phyloP scores from a whole-genome alignment of 2,797 vertebrate species.

The Sebastes cheni region DNA sequence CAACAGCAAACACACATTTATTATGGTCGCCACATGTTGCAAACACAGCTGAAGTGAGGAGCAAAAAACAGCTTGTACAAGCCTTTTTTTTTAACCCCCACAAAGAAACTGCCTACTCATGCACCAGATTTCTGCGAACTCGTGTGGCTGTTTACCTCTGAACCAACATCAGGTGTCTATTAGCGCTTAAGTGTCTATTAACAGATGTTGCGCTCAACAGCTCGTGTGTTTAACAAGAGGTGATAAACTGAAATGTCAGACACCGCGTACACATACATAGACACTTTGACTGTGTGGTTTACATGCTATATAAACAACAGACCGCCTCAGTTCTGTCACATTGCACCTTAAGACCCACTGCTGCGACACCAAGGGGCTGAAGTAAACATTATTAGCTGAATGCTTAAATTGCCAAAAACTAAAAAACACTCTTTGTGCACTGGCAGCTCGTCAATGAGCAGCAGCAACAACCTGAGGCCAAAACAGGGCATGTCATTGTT shows the following conservation, averaged over 20 bases:
- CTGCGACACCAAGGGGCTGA: not conserved
- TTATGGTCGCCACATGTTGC: not conserved
- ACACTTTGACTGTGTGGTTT: constrained; percentile 4
- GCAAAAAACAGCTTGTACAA: not conserved
- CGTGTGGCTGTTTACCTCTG: not conserved
- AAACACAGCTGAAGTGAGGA: not conserved
- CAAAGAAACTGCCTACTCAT: not conserved
- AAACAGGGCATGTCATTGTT: constrained; percentile 16
- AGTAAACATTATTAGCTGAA: not conserved
- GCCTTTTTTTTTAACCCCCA: not conserved
- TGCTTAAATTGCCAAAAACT: not conserved
- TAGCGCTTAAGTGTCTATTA: constrained; percentile 25
- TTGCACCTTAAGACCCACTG: constrained; percentile 9
- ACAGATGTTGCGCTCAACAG: constrained; percentile 24
- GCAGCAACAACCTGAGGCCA: not conserved
- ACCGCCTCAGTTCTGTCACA: not conserved
- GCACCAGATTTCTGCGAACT: not conserved
- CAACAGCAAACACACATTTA: not conserved
- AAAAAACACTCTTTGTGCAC: constrained; percentile 23
- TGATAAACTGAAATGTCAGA: constrained; percentile 26
- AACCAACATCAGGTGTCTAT: constrained; percentile 31
- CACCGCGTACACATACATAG: not conserved
- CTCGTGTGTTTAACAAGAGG: constrained; percentile 42
- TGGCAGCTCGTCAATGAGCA: not conserved
- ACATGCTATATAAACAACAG: not conserved